Percentiles rank a stretch among this genome's conserved stretches.
Conservation (phyloP, 1,140 invertebrate species). For the Zophobas morio region DNA sequence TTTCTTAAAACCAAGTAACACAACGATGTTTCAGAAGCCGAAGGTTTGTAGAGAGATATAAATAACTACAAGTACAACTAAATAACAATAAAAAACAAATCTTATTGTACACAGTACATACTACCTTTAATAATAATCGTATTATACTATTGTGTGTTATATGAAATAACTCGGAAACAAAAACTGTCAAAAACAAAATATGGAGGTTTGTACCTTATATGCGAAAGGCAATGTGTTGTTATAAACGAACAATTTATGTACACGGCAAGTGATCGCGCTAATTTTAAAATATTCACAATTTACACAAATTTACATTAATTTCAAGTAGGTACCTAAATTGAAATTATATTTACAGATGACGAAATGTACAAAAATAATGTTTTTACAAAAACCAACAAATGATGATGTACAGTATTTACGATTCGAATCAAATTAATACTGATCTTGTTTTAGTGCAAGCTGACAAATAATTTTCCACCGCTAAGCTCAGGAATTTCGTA, state of each 20-base stretch:
- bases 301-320: slow-evolving; percentile 56
- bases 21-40: not conserved
- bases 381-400: slow-evolving; percentile 58
- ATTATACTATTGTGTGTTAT: slow-evolving; percentile 60
- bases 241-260: slow-evolving; percentile 57
- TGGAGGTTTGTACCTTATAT: not conserved
- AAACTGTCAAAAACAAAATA: slow-evolving; percentile 19
- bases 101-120: slow-evolving; percentile 63
- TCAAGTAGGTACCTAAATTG: slow-evolving; percentile 57
- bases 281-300: slow-evolving; percentile 59
- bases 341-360: slow-evolving; percentile 53
- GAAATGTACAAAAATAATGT: slow-evolving; percentile 49
- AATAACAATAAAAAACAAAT: slow-evolving; percentile 58
- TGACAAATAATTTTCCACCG: slow-evolving; percentile 51
- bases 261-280: slow-evolving; percentile 55
- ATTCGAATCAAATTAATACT: slow-evolving; percentile 61
- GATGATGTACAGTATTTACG: slow-evolving; percentile 51
- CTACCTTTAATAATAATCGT: slow-evolving; percentile 57
- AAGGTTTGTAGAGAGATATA: slow-evolving; percentile 39
- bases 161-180: slow-evolving; percentile 42
- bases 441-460: slow-evolving; percentile 58
- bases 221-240: not conserved
- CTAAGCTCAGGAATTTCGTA: slow-evolving; percentile 50
- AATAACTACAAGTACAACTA: slow-evolving; percentile 53
- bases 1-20: too few relatives aligned